Percentiles rank a stretch among this genome's conserved stretches.
phyloP scores from a whole-genome alignment of 2,888 invertebrate species.

The Drosophila nigritarsus region DNA sequence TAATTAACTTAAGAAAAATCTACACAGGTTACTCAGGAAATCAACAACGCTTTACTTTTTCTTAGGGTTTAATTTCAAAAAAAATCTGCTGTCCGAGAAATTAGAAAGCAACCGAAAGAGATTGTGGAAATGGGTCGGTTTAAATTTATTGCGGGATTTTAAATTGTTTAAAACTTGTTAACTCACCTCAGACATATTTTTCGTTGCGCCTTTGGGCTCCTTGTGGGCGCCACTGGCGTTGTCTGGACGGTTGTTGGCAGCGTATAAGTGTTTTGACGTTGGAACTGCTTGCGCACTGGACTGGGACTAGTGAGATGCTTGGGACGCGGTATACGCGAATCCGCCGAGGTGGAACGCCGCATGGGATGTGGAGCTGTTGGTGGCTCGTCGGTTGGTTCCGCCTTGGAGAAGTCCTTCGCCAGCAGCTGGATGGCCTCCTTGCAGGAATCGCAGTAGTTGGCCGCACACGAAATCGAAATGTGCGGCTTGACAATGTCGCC shows the following conservation, averaged over 20 bases:
- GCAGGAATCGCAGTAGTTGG: slow-evolving; percentile 88
- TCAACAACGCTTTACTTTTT: background rate
- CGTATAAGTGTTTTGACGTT: slow-evolving; percentile 85
- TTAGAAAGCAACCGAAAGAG: background rate
- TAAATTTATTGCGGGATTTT: background rate
- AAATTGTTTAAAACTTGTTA: background rate
- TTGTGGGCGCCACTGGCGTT: slow-evolving; percentile 69
- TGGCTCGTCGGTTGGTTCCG: slow-evolving; percentile 33
- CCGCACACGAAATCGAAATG: slow-evolving; percentile 86
- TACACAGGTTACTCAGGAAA: background rate
- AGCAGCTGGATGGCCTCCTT: slow-evolving; percentile 87
- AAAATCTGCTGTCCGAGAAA: background rate
- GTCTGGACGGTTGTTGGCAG: slow-evolving; percentile 54
- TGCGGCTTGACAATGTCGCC: slow-evolving; percentile 86
- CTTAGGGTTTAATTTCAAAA: background rate
- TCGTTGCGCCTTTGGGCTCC: slow-evolving; percentile 76
- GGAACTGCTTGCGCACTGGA: slow-evolving; percentile 80
- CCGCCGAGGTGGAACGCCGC: slow-evolving; percentile 64
- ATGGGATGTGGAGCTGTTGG: slow-evolving; percentile 6
- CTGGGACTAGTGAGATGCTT: slow-evolving; percentile 84
- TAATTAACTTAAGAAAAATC: background rate
- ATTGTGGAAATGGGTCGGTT: background rate
- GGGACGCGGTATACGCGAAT: slow-evolving; percentile 83
- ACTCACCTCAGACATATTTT: slow-evolving; percentile 78
- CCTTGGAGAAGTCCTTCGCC: slow-evolving; percentile 85